Evolutionary conservation across 2,113 vertebrate genomes (phyloP).

Genomic region (Phylloscopus trochilus): DNA sequence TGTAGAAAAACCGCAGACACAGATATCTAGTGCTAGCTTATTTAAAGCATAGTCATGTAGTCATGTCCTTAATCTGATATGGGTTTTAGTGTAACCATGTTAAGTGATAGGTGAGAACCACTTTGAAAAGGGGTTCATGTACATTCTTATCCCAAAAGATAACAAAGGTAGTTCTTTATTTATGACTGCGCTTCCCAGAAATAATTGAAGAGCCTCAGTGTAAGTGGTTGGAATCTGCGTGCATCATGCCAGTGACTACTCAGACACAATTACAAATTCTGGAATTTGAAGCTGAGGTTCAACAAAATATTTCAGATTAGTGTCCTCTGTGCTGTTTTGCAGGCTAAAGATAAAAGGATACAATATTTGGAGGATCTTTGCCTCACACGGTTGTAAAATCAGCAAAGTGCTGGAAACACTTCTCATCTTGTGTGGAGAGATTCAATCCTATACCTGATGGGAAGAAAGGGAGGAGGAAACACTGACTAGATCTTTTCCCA

Average conservation of each 20-base stretch:
- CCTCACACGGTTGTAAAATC: not conserved
- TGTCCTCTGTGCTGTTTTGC: not conserved
- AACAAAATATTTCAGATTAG: not conserved
- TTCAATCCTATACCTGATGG: not conserved
- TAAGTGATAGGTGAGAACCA: not conserved
- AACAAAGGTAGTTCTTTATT: not conserved
- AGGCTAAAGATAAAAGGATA: not conserved
- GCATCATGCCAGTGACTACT: fast-evolving
- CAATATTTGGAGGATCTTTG: not conserved
- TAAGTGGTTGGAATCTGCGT: not conserved
- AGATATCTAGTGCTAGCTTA: not conserved
- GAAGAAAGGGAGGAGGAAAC: not conserved
- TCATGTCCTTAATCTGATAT: not conserved
- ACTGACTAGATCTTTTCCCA: not conserved
- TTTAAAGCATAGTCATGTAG: not conserved
- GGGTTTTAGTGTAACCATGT: not conserved
- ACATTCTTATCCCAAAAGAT: not conserved
- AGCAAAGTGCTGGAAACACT: not conserved
- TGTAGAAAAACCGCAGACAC: not conserved
- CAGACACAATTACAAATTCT: not conserved
- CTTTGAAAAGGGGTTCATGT: not conserved
- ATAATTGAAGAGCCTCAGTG: not conserved
- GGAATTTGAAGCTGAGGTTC: not conserved
- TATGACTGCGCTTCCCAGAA: not conserved
- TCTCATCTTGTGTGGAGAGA: not conserved